These are phyloP conservation scores for Sycophila sp. DNA, from an alignment of 1,140 invertebrate genomes.

Conservation along the genomic window DNA sequence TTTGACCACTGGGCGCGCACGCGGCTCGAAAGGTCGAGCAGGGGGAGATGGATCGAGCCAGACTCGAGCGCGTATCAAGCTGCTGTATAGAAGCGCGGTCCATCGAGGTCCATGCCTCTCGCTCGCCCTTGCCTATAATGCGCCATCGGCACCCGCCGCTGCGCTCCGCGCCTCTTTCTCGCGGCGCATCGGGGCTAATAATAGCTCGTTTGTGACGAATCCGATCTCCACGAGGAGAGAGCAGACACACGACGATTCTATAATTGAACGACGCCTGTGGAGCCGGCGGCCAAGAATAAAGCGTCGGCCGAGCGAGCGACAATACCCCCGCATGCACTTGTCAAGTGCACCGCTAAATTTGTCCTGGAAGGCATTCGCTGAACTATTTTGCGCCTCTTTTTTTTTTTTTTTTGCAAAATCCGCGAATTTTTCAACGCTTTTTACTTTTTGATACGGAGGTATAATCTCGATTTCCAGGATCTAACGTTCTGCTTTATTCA, in stretches of 20 bases:
- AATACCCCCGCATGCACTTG: background rate
- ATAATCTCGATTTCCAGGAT: too few species aligned
- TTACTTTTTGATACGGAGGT: too few species aligned
- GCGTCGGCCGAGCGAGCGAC: background rate
- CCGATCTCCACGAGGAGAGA: constrained; percentile 19
- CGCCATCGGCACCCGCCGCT: too few species aligned
- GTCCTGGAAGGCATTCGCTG: background rate
- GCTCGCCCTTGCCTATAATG: too few species aligned
- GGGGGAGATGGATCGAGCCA: too few species aligned
- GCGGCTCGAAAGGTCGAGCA: too few species aligned
- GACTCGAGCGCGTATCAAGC: too few species aligned
- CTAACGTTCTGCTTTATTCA: too few species aligned
- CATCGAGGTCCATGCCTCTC: too few species aligned
- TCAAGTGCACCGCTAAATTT: constrained; percentile 26
- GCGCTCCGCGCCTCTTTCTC: background rate
- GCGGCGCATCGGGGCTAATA: constrained; percentile 9
- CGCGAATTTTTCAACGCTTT: too few species aligned
- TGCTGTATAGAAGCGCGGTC: too few species aligned
- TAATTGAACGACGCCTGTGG: constrained; percentile 29
- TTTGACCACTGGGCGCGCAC: too few species aligned
- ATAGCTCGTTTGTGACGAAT: constrained; percentile 36
- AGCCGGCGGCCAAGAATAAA: constrained; percentile 28
- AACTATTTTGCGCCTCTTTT: background rate
- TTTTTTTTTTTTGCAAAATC: background rate
- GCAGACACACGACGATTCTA: constrained; percentile 36